Evolutionary conservation across 2,888 invertebrate genomes (phyloP), one percentile per base, ranked within the genome.

Genomic region (Campopleginae sp.): DNA sequence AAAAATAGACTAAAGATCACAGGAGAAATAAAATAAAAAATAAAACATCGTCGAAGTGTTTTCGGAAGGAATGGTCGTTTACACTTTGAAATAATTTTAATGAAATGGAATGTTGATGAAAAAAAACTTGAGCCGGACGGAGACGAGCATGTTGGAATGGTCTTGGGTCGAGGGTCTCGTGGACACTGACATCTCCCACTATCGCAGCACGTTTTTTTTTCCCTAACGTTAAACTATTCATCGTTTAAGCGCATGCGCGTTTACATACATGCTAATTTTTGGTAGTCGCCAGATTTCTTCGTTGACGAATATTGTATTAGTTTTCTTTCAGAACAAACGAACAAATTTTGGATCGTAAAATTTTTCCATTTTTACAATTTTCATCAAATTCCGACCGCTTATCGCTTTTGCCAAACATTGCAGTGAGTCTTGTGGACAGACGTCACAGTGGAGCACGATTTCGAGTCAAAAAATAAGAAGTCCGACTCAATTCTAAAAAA

Each of bases 181-280:
- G 87, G 88, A 88, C 80, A 91, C 91, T 91, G 91, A 88, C 86
- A 88, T 87, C 83, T 78, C 83, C 66, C 74, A 70, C 80, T 84
- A 86, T 82, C 87, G 79, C 84, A 81, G 89, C 76, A 83, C 84
- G 72, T 80, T 70, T 68, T 85, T 90, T 90, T 90, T 89, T 76
- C 48, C 65, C 65, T 71, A 86, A 87, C 87, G 82, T 85, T 87
- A 85, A 85, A 85, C 88, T 87, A 84, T 80, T 80, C 81, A 87
- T 86, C 78, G 27, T 85, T 84, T 71, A 88, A 85, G 89, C 89
- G 86, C 87, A 82, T 87, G 87, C 87, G 88, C 84, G 65, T 66
- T 65, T 27, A n/a, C n/a, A 48, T 68, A 31, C 51, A 66, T 70
- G 70, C 75, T n/a, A 58, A 19, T 74, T 78, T 54, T 70, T 23